Evolutionary conservation across 2,797 vertebrate genomes (phyloP).

Genomic region (Cynodonichthys magdalenae): DNA sequence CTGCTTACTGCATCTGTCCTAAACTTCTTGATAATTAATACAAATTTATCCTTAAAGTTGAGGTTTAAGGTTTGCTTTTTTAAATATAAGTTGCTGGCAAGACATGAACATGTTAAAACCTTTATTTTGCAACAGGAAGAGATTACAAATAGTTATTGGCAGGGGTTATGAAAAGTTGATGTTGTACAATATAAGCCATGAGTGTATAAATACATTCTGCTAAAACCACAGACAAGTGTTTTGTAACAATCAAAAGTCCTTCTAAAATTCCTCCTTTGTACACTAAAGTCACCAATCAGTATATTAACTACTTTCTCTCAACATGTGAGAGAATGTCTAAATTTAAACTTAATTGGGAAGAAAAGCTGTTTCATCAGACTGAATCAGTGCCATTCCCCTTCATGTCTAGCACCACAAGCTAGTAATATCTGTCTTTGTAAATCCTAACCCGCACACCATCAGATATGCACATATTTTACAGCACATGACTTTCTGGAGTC

Average conservation of each 20-base stretch:
- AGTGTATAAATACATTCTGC: slow-evolving; percentile 1
- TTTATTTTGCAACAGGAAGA: not conserved
- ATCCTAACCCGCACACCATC: slow-evolving; percentile 2
- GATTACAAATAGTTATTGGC: not conserved
- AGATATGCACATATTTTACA: slow-evolving; percentile 37
- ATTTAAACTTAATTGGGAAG: not conserved
- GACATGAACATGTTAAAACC: not conserved
- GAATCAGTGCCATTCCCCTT: slow-evolving; percentile 22
- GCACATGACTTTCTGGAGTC: slow-evolving; percentile 76
- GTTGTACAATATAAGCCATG: slow-evolving; percentile 1
- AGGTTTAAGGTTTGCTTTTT: slow-evolving; percentile 1
- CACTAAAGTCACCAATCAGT: not conserved
- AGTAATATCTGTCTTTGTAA: slow-evolving; percentile 14
- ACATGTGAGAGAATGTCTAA: not conserved
- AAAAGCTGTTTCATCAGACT: not conserved
- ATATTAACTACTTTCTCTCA: not conserved
- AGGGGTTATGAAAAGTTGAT: not conserved
- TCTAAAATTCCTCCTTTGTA: not conserved
- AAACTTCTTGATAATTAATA: not conserved
- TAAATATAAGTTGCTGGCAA: not conserved
- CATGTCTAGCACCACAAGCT: slow-evolving; percentile 8
- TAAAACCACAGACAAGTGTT: slow-evolving; percentile 1
- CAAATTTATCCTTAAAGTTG: not conserved
- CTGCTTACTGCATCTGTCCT: not conserved
- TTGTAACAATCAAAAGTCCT: not conserved